Conservation (phyloP, 2,113 vertebrate genomes). For the Ginglymostoma cirratum region DNA sequence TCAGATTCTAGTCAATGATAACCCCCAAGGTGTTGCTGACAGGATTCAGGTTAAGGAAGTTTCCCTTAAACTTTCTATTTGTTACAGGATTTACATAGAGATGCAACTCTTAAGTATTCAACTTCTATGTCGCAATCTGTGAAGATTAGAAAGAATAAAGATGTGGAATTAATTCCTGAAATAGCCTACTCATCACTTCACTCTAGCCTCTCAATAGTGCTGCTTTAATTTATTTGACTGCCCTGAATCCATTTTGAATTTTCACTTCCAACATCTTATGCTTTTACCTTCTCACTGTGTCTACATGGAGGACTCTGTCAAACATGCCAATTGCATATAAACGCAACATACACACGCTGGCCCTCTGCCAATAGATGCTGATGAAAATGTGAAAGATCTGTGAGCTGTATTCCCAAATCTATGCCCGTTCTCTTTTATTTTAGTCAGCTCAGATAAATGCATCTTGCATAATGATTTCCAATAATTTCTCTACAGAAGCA, state of each 20-base stretch:
- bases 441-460: neutral
- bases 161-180: neutral
- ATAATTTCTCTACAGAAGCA: neutral
- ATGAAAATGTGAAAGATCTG: neutral
- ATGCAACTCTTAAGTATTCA: neutral
- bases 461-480: neutral
- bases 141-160: neutral
- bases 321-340: neutral
- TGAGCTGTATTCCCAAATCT: neutral
- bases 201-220: neutral
- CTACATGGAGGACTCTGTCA: neutral
- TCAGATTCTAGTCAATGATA: no score
- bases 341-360: neutral
- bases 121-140: neutral
- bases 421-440: neutral
- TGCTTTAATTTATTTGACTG: neutral
- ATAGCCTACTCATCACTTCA: neutral
- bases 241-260: neutral
- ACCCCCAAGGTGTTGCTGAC: no score
- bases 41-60: no score
- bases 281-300: neutral
- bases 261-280: neutral
- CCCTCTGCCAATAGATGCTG: neutral
- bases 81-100: neutral
- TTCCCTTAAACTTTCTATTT: no score